Conservation (phyloP, 2,113 vertebrate species). For the western clawed frog (Xenopus tropicalis) region UCB_Xtro_10.0 CM004443.2:128520501-128521000, state of each 20-base stretch:
- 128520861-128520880: conserved; percentile 64
- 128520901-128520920: conserved; percentile 80
- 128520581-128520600: background rate
- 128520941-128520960: conserved; percentile 65
- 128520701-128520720: too few relatives aligned
- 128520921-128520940: conserved; percentile 80
- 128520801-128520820: conserved; percentile 41
- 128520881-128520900: conserved; percentile 76
- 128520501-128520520: too few relatives aligned
- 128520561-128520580: conserved; percentile 3
- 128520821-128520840: conserved; percentile 65
- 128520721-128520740: too few relatives aligned
- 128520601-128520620: too few relatives aligned
- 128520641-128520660: conserved; percentile 2
- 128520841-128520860: conserved; percentile 70
- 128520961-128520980: conserved; percentile 53
- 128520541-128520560: conserved; percentile 29
- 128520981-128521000: conserved; percentile 48
- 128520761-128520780: conserved; percentile 50
- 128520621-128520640: too few relatives aligned
- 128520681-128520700: too few relatives aligned
- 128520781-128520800: conserved; percentile 42
- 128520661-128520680: too few relatives aligned
- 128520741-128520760: too few relatives aligned
- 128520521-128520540: too few relatives aligned